These are phyloP conservation scores for Diplazon laetatorius DNA, from an alignment of 2,888 invertebrate genomes.

Conservation along the genomic window DNA sequence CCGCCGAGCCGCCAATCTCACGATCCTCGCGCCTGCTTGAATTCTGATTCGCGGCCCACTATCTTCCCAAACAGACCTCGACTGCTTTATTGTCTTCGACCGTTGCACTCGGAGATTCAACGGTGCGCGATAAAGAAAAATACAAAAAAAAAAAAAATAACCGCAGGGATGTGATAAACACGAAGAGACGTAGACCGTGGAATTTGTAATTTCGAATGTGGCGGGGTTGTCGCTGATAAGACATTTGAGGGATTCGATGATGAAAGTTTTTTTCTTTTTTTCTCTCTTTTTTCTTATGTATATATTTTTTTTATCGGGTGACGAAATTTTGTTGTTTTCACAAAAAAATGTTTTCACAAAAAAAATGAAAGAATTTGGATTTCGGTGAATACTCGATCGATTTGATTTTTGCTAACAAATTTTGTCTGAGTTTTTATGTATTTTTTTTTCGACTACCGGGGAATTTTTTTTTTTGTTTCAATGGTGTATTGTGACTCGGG, in stretches of 20 bases:
- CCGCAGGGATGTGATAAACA: slow-evolving; percentile 8
- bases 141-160: too few relatives aligned
- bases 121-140: slow-evolving; percentile 25
- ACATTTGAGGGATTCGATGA: background rate
- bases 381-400: background rate
- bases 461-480: too few relatives aligned
- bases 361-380: too few relatives aligned
- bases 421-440: too few relatives aligned
- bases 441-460: too few relatives aligned
- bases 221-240: background rate
- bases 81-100: slow-evolving; percentile 44
- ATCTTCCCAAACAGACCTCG: slow-evolving; percentile 40
- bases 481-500: background rate
- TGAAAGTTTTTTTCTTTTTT: background rate
- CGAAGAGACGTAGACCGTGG: slow-evolving; percentile 1
- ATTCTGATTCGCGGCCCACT: slow-evolving; percentile 61
- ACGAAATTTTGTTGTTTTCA: too few relatives aligned
- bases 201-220: slow-evolving; percentile 7
- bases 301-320: too few relatives aligned
- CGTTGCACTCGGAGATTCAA: slow-evolving; percentile 30
- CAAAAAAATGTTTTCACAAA: background rate
- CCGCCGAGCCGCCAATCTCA: slow-evolving; percentile 37
- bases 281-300: too few relatives aligned
- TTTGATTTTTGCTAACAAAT: background rate
- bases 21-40: slow-evolving; percentile 36